Base-by-base conservation (phyloP, 2,113 vertebrate genomes). In the Limanda limanda region DNA sequence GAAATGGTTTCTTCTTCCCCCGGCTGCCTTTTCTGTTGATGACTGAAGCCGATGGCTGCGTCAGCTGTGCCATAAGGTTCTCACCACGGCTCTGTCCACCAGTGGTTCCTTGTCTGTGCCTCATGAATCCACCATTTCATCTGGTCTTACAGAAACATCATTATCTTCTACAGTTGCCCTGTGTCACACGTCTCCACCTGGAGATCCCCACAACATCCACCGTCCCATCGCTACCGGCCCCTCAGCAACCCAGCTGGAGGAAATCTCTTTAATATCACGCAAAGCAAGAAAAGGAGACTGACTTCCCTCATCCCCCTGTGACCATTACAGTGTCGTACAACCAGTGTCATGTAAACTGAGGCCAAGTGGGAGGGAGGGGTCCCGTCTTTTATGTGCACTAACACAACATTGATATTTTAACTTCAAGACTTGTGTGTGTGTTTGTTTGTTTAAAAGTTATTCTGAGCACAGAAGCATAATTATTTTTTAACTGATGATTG, bases 11-110 rank as follows among this genome's bases (percentile, higher is more conserved):
- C 51, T 68, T 79, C 75, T 79, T 84, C 89, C 85, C 78, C 21
- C 76, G 68, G 85, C 84, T 90, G 90, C 84, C 90, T 91, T 91
- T 84, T 82, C 55, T 81, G 74, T 84, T 86, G 18, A 59, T 56
- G 85, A 85, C 82, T 78, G 84, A 86, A 83, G 74, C 74, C 8
- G 63, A 20, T 15, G 75, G 62, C 56, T 63, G 63, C 2, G 7
- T 80, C 71, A 54, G 76, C 82, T 67, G 86, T 87, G 84, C 90
- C 86, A 90, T 84, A 82, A 66, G 70, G 74, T 61, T 57, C 61
- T 62, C 62, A 15, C 67, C 27, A 57, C 71, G 61, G 56, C 79
- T 70, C 82, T 76, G 73, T 78, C 67, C 72, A 24, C 51, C 52
- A 12, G 10, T 42, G 21, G 59, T 74, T 31, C 62, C 5, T 14